Conservation (phyloP, 2,797 vertebrate genomes). For the Macropus fuliginosus region DNA sequence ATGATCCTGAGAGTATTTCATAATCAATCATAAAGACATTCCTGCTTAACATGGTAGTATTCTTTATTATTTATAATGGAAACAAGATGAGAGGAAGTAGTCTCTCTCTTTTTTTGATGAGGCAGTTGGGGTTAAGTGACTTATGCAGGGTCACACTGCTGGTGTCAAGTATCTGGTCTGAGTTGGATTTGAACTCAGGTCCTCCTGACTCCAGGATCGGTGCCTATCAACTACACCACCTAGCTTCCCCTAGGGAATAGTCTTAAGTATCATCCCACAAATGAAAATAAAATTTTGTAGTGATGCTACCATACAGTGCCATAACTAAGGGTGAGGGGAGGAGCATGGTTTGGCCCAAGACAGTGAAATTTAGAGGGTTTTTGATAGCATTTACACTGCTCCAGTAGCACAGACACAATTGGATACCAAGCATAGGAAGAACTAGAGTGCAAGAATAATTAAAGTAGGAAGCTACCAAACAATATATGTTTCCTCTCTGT, state of each 20-base stretch:
- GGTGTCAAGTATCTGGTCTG: too few species aligned
- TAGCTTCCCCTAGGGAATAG: not conserved
- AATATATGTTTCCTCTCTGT: not conserved
- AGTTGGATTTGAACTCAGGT: too few species aligned
- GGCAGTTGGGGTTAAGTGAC: too few species aligned
- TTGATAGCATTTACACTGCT: not conserved
- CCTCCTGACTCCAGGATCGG: too few species aligned
- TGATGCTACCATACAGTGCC: not conserved
- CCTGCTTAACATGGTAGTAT: conserved; percentile 21
- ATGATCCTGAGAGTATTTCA: not conserved
- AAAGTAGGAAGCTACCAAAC: not conserved
- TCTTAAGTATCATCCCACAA: not conserved
- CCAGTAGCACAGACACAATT: not conserved
- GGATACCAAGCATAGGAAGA: not conserved
- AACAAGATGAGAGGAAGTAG: conserved; percentile 39
- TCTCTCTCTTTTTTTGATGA: too few species aligned
- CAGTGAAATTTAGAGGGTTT: not conserved
- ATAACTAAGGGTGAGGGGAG: not conserved
- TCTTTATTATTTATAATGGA: conserved; percentile 53
- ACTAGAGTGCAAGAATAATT: not conserved
- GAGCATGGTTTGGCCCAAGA: not conserved
- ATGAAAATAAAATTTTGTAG: not conserved
- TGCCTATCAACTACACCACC: too few species aligned
- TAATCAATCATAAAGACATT: conserved; percentile 48
- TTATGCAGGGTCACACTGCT: too few species aligned